Conservation (phyloP, 2,888 invertebrate species). For the Octonoba sinensis region DNA sequence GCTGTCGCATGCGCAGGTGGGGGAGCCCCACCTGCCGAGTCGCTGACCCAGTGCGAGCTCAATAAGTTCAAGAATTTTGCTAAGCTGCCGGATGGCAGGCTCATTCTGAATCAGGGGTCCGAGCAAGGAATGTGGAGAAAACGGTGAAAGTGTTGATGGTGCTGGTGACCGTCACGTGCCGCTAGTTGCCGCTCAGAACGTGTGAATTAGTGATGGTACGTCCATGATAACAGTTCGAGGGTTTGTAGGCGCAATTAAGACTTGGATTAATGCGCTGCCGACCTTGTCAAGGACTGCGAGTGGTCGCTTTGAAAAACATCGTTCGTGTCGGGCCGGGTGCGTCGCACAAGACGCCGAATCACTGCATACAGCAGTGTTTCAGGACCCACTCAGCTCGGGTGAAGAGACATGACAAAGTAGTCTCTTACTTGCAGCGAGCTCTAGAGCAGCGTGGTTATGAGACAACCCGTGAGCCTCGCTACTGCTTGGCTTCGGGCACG, state of each 20-base stretch:
- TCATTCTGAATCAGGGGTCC: neutral
- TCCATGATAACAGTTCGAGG: neutral
- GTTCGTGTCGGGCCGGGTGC: constrained; percentile 9
- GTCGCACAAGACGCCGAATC: neutral
- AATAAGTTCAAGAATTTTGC: neutral
- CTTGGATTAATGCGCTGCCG: constrained; percentile 1
- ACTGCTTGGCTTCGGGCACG: neutral
- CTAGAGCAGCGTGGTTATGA: neutral
- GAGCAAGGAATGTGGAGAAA: neutral
- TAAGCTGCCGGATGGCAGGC: neutral
- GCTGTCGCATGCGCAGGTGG: neutral
- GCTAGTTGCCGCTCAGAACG: neutral
- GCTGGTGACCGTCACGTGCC: neutral
- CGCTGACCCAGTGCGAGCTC: neutral
- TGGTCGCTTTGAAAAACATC: neutral
- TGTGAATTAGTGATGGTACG: neutral
- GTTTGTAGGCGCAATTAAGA: neutral
- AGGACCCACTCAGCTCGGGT: neutral
- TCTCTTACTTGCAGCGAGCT: neutral
- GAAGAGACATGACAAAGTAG: neutral
- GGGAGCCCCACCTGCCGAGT: too few species aligned
- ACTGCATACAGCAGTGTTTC: neutral
- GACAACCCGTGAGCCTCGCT: neutral
- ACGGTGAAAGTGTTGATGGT: neutral
- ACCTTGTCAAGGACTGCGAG: neutral